phyloP scores from a whole-genome alignment of 2,888 invertebrate species.

The Andrena bucephala region DNA sequence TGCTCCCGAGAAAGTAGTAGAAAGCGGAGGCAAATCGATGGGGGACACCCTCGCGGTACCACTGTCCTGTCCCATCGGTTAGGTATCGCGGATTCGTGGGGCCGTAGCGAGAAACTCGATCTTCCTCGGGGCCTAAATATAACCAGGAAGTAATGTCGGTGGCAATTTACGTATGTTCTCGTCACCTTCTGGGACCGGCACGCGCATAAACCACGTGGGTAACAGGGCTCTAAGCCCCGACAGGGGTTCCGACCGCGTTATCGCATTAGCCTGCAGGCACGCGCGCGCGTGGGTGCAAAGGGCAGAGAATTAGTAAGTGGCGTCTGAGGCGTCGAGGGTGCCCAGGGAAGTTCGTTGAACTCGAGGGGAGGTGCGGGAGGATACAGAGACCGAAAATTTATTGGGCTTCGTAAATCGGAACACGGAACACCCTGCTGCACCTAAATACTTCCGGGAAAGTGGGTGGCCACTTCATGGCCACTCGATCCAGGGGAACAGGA shows the following conservation, averaged over 20 bases:
- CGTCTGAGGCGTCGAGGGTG: conserved; percentile 41
- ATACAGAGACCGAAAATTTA: conserved; percentile 25
- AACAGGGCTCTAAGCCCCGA: conserved; percentile 54
- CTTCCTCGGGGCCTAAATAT: conserved; percentile 56
- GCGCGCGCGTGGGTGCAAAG: conserved; percentile 56
- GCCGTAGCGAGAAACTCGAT: conserved; percentile 40
- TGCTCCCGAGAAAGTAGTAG: conserved; percentile 15
- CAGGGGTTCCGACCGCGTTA: conserved; percentile 43
- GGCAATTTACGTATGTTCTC: conserved; percentile 60
- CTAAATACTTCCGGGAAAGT: conserved; percentile 15
- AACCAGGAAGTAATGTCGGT: conserved; percentile 50
- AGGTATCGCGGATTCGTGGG: conserved; percentile 27
- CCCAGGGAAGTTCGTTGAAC: conserved; percentile 73
- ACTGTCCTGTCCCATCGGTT: not conserved
- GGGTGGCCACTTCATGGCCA: not conserved
- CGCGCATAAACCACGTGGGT: conserved; percentile 63
- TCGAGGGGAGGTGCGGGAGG: conserved; percentile 13
- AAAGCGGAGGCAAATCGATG: conserved; percentile 13
- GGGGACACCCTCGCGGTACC: not conserved
- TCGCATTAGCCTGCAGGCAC: conserved; percentile 52
- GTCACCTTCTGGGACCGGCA: conserved; percentile 55
- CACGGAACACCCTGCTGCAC: not conserved
- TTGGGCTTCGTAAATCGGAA: conserved; percentile 10
- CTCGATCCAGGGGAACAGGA: no score
- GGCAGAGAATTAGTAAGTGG: conserved; percentile 56